Evolutionary conservation across 2,888 invertebrate species (phyloP), one percentile per base, ranked within the genome.

Genomic region (Ethmia dodecea): DNA sequence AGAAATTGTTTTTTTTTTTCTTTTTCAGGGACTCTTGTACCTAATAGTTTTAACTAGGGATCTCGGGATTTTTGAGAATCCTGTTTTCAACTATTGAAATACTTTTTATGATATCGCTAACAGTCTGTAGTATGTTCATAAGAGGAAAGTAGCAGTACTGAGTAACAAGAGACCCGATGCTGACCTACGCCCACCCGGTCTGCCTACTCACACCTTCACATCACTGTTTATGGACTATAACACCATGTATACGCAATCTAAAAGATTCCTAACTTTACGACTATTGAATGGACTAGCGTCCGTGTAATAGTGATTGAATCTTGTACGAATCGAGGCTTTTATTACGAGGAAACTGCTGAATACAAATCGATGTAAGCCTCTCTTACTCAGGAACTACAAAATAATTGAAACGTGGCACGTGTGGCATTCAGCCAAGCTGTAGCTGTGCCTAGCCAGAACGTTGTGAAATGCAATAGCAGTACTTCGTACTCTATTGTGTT

Each of bases 261-360:
- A 63, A 62, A 64, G 62, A 67, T 67, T 63, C 64, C 59, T 45
- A 53, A 56, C 51, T 73, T 72, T 73, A 79, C 67, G 69, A 68
- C 52, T 49, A 42, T 49, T 48, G 48, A 52, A 68, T 61, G 55
- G 47, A 53, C 55, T 54, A 53, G 53, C 45, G 43, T 46, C 47
- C 43, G 46, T 46, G 55, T 64, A 55, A 58, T 54, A 51, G 54
- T 59, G 57, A 68, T 63, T 66, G 60, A 55, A 61, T 60, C 62
- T 56, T 53, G 47, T 50, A 44, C 41, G 38, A 16, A 28, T 10
- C 22, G 11, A n/a, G n/a, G 36, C 49, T 56, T 69, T 66, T 66
- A 66, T 59, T 55, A 54, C 50, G 34, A 38, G 45, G 47, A 60
- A 60, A 57, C 52, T 47, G 54, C 43, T 47, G 50, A 40, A 66